Percentiles rank a stretch among this genome's conserved stretches.
These are phyloP conservation scores for Meiosimyza decipiens DNA, from an alignment of 2,888 invertebrate genomes.

Conservation along the genomic window DNA sequence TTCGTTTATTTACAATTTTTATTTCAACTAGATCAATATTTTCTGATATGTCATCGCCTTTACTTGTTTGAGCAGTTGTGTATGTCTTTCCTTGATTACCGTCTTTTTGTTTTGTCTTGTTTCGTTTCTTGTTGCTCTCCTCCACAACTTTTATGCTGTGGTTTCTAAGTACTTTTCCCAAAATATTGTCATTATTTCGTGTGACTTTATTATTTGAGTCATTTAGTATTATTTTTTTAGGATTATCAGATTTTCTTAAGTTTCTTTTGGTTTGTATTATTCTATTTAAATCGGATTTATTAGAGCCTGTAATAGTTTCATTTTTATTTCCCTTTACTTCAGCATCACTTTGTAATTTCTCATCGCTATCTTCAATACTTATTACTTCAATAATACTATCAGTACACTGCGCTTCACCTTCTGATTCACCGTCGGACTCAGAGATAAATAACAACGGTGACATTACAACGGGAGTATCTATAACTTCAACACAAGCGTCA, in stretches of 20 bases:
- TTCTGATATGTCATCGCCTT: not conserved
- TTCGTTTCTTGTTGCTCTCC: not conserved
- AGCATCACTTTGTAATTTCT: conserved; percentile 32
- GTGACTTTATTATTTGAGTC: conserved; percentile 16
- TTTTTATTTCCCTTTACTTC: conserved; percentile 13
- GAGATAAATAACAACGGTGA: conserved; percentile 62
- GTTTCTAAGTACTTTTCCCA: not conserved
- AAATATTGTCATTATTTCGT: conserved; percentile 5
- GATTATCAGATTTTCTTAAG: conserved; percentile 9
- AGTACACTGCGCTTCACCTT: conserved; percentile 15
- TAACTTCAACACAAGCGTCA: conserved; percentile 49
- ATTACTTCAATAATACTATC: conserved; percentile 36
- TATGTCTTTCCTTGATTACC: not conserved
- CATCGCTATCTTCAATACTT: conserved; percentile 31
- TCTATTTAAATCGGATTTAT: no score
- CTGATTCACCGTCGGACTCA: conserved; percentile 54
- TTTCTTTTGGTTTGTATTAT: conserved; percentile 10
- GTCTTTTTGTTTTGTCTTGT: conserved; percentile 17
- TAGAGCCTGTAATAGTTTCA: not conserved
- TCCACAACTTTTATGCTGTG: conserved; percentile 1
- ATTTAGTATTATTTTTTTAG: conserved; percentile 15
- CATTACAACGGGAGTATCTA: conserved; percentile 59
- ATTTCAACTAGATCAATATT: not conserved
- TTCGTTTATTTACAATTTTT: not conserved
- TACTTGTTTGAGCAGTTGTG: not conserved